A percentile compares a stretch with the other conserved stretches of the same genome.
These are phyloP conservation scores for Lucifuga dentata DNA, from an alignment of 2,113 vertebrate genomes.

Conservation along the genomic window DNA sequence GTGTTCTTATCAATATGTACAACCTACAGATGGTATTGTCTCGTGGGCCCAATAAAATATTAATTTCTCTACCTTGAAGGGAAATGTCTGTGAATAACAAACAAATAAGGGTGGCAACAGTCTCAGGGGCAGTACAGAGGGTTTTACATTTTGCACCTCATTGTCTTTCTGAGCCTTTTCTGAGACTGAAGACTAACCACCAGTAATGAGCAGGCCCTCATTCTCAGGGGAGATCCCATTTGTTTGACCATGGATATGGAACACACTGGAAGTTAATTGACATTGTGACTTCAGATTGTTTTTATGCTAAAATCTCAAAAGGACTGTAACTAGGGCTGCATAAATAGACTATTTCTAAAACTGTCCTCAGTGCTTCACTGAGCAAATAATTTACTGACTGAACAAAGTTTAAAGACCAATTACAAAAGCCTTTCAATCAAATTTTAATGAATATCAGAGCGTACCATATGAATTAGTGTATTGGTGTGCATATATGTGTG, in stretches of 20 bases:
- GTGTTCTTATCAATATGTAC: constrained; percentile 24
- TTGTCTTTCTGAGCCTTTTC: constrained; percentile 45
- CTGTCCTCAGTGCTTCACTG: not conserved
- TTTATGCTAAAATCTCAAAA: constrained; percentile 48
- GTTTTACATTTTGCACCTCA: constrained; percentile 13
- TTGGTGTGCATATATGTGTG: not conserved
- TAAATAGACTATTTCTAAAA: constrained; percentile 19
- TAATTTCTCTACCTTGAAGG: constrained; percentile 44
- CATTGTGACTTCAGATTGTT: constrained; percentile 21
- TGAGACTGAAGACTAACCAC: constrained; percentile 25
- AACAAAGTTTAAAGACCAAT: not conserved
- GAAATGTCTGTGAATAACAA: constrained; percentile 47
- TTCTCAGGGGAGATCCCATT: constrained; percentile 13
- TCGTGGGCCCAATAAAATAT: constrained; percentile 61
- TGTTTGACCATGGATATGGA: constrained; percentile 36
- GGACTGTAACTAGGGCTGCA: not conserved
- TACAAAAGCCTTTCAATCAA: not conserved
- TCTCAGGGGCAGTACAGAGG: constrained; percentile 11
- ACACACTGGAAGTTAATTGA: constrained; percentile 49
- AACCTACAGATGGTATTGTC: constrained; percentile 38
- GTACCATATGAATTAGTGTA: not conserved
- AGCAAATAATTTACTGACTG: not conserved
- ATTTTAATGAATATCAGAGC: not conserved
- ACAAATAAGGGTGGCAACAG: constrained; percentile 44
- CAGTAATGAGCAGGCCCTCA: constrained; percentile 21